These are phyloP conservation scores for Shinisaurus crocodilurus DNA, from an alignment of 2,113 vertebrate species.

Conservation along the genomic window DNA sequence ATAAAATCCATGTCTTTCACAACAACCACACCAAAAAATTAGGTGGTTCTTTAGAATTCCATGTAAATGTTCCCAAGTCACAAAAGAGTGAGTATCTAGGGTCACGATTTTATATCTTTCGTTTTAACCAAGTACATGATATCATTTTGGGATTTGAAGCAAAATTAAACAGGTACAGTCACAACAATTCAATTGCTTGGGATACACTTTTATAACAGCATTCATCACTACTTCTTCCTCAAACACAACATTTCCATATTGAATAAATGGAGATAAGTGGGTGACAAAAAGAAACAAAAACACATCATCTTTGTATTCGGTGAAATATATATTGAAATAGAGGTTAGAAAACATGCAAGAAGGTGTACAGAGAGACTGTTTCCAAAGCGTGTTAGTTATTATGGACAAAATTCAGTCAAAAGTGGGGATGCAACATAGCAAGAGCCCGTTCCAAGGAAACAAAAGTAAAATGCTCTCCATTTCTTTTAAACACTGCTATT, in stretches of 20 bases:
- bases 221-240: conserved; percentile 50
- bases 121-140: neutral
- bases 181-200: conserved; percentile 73
- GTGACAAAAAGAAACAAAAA: conserved; percentile 72
- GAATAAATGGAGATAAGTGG: conserved; percentile 70
- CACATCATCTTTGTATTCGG: conserved; percentile 68
- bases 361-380: conserved; percentile 82
- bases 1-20: neutral
- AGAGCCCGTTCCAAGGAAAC: conserved; percentile 85
- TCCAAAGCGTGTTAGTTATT: conserved; percentile 87
- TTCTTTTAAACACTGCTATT: conserved; percentile 77
- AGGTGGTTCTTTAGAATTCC: neutral
- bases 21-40: too few relatives aligned
- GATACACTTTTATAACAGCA: conserved; percentile 77
- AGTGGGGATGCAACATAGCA: conserved; percentile 94
- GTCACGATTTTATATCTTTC: neutral
- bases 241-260: conserved; percentile 62
- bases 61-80: neutral
- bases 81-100: neutral
- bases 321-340: conserved; percentile 75
- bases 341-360: conserved; percentile 92
- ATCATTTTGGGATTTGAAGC: neutral
- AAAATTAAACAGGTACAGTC: neutral
- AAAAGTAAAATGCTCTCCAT: conserved; percentile 73
- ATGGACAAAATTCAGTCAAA: conserved; percentile 83